phyloP scores from a whole-genome alignment of 2,888 invertebrate genomes.

The Homarus gammarus region DNA sequence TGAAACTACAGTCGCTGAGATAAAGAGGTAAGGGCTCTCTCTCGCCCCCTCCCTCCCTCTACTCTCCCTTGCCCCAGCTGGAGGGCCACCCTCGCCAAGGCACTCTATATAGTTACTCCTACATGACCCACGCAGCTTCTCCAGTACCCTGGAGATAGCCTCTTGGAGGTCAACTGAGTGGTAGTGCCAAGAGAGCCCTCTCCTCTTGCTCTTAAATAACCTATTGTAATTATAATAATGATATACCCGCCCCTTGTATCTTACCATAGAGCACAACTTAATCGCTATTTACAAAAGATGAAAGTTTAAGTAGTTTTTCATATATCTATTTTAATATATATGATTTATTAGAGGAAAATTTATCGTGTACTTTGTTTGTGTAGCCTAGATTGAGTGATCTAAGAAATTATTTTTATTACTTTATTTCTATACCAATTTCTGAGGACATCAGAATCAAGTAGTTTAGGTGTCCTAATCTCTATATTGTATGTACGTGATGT shows the following conservation, averaged over 20 bases:
- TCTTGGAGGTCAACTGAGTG: neutral
- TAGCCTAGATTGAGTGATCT: slow-evolving; percentile 74
- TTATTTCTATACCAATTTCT: slow-evolving; percentile 73
- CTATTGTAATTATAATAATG: slow-evolving; percentile 55
- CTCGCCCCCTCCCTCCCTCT: slow-evolving; percentile 4
- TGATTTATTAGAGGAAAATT: slow-evolving; percentile 74
- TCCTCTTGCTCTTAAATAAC: slow-evolving; percentile 22
- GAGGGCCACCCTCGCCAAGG: neutral
- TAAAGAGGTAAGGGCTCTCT: slow-evolving; percentile 44
- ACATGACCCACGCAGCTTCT: neutral
- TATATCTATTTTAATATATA: slow-evolving; percentile 75
- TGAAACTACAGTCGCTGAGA: slow-evolving; percentile 28
- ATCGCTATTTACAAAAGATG: slow-evolving; percentile 73
- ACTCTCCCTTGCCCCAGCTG: neutral
- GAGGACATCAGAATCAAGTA: slow-evolving; percentile 68
- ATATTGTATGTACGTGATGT: slow-evolving; percentile 64
- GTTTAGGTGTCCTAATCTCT: slow-evolving; percentile 67
- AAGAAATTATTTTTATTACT: slow-evolving; percentile 74
- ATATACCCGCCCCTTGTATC: slow-evolving; percentile 69
- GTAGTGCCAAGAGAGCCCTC: slow-evolving; percentile 9
- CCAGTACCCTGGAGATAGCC: neutral
- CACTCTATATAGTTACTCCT: neutral
- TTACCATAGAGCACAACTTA: slow-evolving; percentile 74
- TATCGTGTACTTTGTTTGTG: slow-evolving; percentile 74
- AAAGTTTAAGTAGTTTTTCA: slow-evolving; percentile 75